Evolutionary conservation across 1,140 invertebrate genomes (phyloP).

Genomic region (Drosophila simulans): DNA sequence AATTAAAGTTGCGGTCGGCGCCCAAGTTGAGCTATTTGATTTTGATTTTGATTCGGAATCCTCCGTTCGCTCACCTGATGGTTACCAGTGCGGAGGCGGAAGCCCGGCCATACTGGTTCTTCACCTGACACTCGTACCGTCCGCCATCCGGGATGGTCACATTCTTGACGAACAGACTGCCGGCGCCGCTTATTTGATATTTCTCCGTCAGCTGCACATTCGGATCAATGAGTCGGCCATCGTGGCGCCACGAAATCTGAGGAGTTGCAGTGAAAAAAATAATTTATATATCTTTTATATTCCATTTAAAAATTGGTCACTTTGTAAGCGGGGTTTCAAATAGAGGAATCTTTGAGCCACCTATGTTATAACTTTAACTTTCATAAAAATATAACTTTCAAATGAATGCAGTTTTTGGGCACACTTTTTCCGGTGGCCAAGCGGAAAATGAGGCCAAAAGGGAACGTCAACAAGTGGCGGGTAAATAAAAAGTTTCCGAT

Average conservation of each 20-base stretch:
- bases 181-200: slow-evolving; percentile 87
- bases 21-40: slow-evolving; percentile 53
- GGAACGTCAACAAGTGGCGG: slow-evolving; percentile 64
- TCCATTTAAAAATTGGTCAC: neutral
- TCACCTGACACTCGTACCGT: slow-evolving; percentile 94
- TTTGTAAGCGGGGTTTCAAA: no score
- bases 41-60: slow-evolving; percentile 13
- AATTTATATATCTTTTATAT: neutral
- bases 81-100: slow-evolving; percentile 90
- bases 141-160: slow-evolving; percentile 90
- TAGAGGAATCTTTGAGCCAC: no score
- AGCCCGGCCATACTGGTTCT: slow-evolving; percentile 91
- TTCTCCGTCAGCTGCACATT: slow-evolving; percentile 79
- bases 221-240: slow-evolving; percentile 87
- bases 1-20: slow-evolving; percentile 53
- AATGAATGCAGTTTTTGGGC: no score
- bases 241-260: slow-evolving; percentile 90
- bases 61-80: slow-evolving; percentile 85
- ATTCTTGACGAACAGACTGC: slow-evolving; percentile 92
- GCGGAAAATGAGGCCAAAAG: slow-evolving; percentile 19
- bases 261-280: slow-evolving; percentile 6
- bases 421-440: neutral
- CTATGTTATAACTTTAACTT: neutral
- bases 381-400: neutral
- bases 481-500: slow-evolving; percentile 35